Conservation (phyloP, 2,113 vertebrate genomes). For the Myxocyprinus asiaticus region DNA sequence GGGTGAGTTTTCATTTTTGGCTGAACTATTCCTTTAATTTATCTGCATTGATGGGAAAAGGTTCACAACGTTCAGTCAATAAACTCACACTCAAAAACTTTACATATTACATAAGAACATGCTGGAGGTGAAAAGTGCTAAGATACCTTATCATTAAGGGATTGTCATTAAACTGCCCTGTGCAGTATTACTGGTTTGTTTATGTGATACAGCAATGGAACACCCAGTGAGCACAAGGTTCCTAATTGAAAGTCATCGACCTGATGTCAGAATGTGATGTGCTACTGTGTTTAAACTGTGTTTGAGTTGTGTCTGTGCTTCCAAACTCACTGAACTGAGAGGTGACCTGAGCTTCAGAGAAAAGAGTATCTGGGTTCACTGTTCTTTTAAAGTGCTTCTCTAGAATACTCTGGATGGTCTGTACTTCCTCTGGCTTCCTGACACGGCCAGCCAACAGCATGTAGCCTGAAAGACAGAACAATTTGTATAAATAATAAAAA, state of each 20-base stretch:
- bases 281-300: background rate
- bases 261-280: background rate
- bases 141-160: background rate
- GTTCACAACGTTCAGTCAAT: background rate
- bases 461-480: conserved; percentile 75
- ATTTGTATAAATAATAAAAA: too few relatives aligned
- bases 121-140: too few relatives aligned
- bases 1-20: too few relatives aligned
- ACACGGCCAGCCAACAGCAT: conserved; percentile 96
- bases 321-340: conserved; percentile 85
- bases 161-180: background rate
- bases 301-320: background rate
- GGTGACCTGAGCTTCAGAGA: conserved; percentile 82
- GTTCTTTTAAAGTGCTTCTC: conserved; percentile 94
- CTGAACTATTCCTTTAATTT: too few relatives aligned
- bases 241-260: conserved; percentile 19
- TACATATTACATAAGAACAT: background rate
- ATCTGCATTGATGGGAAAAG: too few relatives aligned
- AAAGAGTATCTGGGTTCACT: conserved; percentile 81
- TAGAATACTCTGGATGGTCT: conserved; percentile 84
- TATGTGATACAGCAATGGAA: conserved; percentile 10
- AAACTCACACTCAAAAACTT: background rate
- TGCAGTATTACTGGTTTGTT: background rate
- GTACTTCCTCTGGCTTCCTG: conserved; percentile 88
- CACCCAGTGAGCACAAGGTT: background rate